Conservation (phyloP, 2,113 vertebrate species). For the Ornithorhynchus anatinus region DNA sequence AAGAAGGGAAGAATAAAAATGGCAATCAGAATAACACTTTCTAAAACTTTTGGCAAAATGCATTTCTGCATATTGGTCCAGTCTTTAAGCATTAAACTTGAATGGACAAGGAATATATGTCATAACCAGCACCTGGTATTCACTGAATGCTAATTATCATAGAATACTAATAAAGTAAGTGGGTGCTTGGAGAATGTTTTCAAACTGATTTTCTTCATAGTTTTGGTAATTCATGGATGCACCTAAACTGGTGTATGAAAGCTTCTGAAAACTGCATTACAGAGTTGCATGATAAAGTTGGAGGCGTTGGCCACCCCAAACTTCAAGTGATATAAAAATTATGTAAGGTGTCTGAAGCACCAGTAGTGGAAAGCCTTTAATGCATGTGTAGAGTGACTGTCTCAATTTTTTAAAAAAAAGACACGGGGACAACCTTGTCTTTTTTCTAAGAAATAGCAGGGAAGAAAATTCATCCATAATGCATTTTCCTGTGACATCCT, state of each 20-base stretch:
- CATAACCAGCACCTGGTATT: too few relatives aligned
- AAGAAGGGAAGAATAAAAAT: constrained; percentile 3
- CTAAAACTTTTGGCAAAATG: constrained; percentile 1
- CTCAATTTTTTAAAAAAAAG: not conserved
- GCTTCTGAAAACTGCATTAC: not conserved
- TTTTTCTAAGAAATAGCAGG: not conserved
- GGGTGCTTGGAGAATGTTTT: too few relatives aligned
- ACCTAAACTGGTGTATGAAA: not conserved
- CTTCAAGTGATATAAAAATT: constrained; percentile 3
- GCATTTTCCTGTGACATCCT: not conserved
- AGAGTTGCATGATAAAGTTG: not conserved
- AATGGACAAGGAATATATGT: constrained; percentile 44
- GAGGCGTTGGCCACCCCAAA: constrained; percentile 14
- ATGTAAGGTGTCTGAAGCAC: not conserved
- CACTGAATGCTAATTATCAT: too few relatives aligned
- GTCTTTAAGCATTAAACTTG: constrained; percentile 39
- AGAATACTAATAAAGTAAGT: too few relatives aligned
- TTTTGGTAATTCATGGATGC: not conserved
- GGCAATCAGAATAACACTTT: not conserved
- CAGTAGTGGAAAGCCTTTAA: not conserved
- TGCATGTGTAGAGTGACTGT: not conserved
- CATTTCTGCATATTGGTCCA: not conserved
- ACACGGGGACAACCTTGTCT: not conserved
- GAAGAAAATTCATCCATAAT: not conserved
- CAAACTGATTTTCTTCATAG: not conserved